phyloP scores from a whole-genome alignment of 2,797 vertebrate genomes.

The Cossypha dichroa region DNA sequence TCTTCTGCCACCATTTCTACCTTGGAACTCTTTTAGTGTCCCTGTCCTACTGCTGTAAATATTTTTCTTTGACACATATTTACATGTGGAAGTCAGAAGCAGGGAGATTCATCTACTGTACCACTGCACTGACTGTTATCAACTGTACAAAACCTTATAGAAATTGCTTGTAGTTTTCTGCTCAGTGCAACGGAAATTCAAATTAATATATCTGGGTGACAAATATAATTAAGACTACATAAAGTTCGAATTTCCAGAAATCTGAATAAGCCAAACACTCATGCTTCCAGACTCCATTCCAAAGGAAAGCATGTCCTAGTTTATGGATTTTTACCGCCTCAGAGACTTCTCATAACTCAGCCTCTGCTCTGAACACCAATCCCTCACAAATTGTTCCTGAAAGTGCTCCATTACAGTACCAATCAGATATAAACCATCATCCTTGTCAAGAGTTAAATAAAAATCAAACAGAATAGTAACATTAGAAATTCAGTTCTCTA shows the following conservation, averaged over 20 bases:
- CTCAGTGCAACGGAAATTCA: not conserved
- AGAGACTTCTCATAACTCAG: not conserved
- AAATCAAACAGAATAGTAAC: not conserved
- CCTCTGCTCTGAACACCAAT: not conserved
- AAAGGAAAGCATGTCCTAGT: not conserved
- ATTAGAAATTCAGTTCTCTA: not conserved
- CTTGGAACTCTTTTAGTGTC: not conserved
- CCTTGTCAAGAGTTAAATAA: not conserved
- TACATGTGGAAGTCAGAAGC: not conserved
- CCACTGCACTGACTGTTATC: not conserved
- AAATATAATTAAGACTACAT: not conserved
- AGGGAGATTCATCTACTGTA: not conserved
- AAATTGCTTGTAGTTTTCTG: not conserved
- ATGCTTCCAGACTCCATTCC: not conserved
- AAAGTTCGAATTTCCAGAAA: not conserved
- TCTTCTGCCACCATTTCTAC: not conserved
- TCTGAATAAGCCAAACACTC: not conserved
- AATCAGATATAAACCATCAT: not conserved
- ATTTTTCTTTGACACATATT: not conserved
- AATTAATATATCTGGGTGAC: not conserved
- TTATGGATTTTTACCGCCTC: not conserved
- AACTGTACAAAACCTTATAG: not conserved
- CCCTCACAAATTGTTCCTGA: not conserved
- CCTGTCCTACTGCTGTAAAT: not conserved
- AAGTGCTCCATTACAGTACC: not conserved